A percentile compares a stretch with the other conserved stretches of the same genome.
Evolutionary conservation across 2,888 invertebrate genomes (phyloP).

Genomic region (Leptopterna dolabrata): DNA sequence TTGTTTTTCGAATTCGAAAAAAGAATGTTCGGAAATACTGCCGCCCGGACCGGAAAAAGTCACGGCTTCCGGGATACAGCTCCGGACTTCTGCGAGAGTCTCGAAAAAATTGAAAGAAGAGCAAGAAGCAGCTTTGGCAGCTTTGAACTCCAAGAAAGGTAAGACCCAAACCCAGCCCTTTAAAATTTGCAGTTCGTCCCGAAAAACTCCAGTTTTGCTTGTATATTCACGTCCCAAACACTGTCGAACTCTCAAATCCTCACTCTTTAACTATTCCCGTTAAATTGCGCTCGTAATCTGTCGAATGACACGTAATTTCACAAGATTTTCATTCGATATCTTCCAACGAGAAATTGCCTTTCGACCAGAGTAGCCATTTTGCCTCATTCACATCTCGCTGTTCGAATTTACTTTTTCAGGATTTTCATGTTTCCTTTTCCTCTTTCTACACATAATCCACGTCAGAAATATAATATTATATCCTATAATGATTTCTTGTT

Average conservation of each 20-base stretch:
- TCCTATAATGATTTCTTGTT: too few species aligned
- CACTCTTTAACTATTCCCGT: background rate
- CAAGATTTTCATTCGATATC: background rate
- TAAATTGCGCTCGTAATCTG: background rate
- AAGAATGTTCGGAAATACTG: conserved; percentile 1
- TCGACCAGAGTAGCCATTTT: conserved; percentile 33
- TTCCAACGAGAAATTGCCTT: background rate
- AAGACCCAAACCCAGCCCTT: conserved; percentile 56
- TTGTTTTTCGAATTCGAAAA: background rate
- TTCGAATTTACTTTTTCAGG: background rate
- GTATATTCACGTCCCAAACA: background rate
- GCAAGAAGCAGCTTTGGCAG: conserved; percentile 64
- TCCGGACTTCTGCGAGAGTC: conserved; percentile 79
- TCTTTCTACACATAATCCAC: background rate
- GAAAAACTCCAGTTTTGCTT: background rate
- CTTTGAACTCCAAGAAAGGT: conserved; percentile 65
- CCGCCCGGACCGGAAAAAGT: conserved; percentile 14
- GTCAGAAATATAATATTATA: too few species aligned
- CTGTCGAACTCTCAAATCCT: background rate
- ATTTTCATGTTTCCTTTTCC: background rate
- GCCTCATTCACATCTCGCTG: background rate
- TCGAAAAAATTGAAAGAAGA: conserved; percentile 82
- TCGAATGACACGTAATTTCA: background rate
- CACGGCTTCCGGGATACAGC: conserved; percentile 65
- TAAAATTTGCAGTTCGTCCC: background rate